These are phyloP conservation scores for Tiphia femorata DNA, from an alignment of 2,888 invertebrate species.

Conservation along the genomic window DNA sequence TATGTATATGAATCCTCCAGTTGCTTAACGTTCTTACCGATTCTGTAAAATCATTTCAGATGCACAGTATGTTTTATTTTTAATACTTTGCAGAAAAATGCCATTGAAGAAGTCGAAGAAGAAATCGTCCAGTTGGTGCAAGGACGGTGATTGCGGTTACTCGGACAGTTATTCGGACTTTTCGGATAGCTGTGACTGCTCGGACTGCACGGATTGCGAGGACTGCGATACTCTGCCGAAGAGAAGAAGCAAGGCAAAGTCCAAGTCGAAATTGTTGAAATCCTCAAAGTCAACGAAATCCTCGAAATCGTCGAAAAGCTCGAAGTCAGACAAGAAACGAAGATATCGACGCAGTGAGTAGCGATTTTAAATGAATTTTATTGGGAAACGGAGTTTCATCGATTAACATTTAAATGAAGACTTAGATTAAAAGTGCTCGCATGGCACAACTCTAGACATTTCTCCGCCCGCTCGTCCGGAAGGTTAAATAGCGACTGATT, in stretches of 20 bases:
- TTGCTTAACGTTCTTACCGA: slow-evolving; percentile 13
- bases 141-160: background rate
- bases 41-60: too few species aligned
- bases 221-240: slow-evolving; percentile 14
- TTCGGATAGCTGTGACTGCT: slow-evolving; percentile 14
- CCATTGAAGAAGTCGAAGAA: background rate
- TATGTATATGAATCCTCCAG: too few species aligned
- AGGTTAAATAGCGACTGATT: background rate
- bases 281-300: background rate
- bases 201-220: slow-evolving; percentile 18
- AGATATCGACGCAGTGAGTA: too few species aligned
- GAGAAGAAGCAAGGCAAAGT: slow-evolving; percentile 15
- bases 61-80: too few species aligned
- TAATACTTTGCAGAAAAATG: slow-evolving; percentile 6
- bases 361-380: too few species aligned
- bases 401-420: too few species aligned
- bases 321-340: background rate
- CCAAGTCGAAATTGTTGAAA: background rate
- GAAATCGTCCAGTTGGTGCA: background rate
- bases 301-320: too few species aligned
- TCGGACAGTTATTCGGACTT: slow-evolving; percentile 9
- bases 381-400: too few species aligned
- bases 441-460: too few species aligned
- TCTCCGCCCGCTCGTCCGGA: too few species aligned
- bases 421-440: too few species aligned